Conservation (phyloP, 1,140 invertebrate genomes). For the Lordiphosa clarofinis region DNA sequence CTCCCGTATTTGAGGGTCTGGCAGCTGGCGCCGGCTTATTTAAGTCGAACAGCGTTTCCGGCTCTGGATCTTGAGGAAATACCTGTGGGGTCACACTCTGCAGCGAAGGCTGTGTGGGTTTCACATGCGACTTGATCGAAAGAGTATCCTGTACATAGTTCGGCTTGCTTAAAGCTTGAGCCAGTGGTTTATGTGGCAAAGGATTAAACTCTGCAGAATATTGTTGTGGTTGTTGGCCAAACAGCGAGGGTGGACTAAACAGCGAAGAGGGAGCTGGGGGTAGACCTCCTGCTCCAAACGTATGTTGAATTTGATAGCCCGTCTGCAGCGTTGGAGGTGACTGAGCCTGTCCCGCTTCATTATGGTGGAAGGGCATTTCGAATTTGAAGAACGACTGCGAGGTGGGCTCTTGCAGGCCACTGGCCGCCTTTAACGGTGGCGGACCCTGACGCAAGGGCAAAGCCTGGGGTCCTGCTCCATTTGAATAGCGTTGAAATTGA, state of each 20-base stretch:
- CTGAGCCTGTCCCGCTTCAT: slow-evolving; percentile 42
- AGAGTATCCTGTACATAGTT: slow-evolving; percentile 63
- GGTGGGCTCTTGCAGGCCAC: slow-evolving; percentile 57
- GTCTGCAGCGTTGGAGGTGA: slow-evolving; percentile 64
- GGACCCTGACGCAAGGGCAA: slow-evolving; percentile 43
- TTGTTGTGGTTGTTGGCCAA: slow-evolving; percentile 48
- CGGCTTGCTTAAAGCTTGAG: slow-evolving; percentile 62
- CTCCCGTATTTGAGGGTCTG: slow-evolving; percentile 5
- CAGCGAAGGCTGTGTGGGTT: slow-evolving; percentile 60
- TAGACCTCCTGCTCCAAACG: slow-evolving; percentile 45
- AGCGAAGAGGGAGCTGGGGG: slow-evolving; percentile 54
- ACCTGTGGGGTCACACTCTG: slow-evolving; percentile 72
- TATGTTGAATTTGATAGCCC: slow-evolving; percentile 75
- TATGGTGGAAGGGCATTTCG: slow-evolving; percentile 72
- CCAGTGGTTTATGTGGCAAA: slow-evolving; percentile 45
- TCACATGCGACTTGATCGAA: slow-evolving; percentile 38
- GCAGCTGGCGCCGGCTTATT: slow-evolving; percentile 38
- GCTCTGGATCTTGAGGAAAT: slow-evolving; percentile 58
- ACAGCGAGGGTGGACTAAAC: slow-evolving; percentile 62
- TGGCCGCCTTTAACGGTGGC: slow-evolving; percentile 32
- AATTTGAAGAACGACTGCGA: slow-evolving; percentile 79
- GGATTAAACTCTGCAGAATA: slow-evolving; percentile 58
- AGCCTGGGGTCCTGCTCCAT: slow-evolving; percentile 37
- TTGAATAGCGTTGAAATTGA: slow-evolving; percentile 62
- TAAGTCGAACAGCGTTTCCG: slow-evolving; percentile 42